phyloP scores from a whole-genome alignment of 2,113 vertebrate genomes.

The Argyrosomus japonicus region DNA sequence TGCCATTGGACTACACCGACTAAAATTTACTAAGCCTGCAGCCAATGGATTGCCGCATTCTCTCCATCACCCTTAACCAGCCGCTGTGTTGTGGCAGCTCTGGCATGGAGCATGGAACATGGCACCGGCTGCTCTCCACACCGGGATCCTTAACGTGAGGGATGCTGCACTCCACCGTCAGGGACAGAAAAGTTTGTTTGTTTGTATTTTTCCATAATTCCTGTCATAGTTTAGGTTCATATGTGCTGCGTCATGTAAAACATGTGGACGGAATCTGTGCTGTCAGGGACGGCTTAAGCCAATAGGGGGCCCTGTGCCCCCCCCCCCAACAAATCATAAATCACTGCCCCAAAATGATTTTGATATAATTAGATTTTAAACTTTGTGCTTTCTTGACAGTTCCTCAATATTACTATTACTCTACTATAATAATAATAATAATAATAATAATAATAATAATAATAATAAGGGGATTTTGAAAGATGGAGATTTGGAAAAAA shows the following conservation, averaged over 20 bases:
- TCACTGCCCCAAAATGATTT: too few relatives aligned
- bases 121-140: slow-evolving; percentile 20
- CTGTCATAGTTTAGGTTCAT: background rate
- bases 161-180: background rate
- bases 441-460: too few relatives aligned
- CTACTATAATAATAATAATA: too few relatives aligned
- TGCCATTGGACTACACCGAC: slow-evolving; percentile 91
- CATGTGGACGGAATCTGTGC: background rate
- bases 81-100: slow-evolving; percentile 62
- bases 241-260: background rate
- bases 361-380: too few relatives aligned
- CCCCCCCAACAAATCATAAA: too few relatives aligned
- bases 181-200: background rate
- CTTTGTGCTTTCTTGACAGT: too few relatives aligned
- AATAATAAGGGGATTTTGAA: too few relatives aligned
- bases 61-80: slow-evolving; percentile 87
- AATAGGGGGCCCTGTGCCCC: too few relatives aligned
- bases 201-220: background rate
- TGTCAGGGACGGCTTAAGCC: background rate
- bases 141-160: too few relatives aligned
- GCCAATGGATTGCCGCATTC: slow-evolving; percentile 90
- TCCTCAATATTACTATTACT: too few relatives aligned
- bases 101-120: slow-evolving; percentile 4
- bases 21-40: slow-evolving; percentile 90
- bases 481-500: too few relatives aligned